Evolutionary conservation across 2,797 vertebrate species (phyloP), one percentile per base, ranked within the genome.

Genomic region (Sternotherus odoratus): DNA sequence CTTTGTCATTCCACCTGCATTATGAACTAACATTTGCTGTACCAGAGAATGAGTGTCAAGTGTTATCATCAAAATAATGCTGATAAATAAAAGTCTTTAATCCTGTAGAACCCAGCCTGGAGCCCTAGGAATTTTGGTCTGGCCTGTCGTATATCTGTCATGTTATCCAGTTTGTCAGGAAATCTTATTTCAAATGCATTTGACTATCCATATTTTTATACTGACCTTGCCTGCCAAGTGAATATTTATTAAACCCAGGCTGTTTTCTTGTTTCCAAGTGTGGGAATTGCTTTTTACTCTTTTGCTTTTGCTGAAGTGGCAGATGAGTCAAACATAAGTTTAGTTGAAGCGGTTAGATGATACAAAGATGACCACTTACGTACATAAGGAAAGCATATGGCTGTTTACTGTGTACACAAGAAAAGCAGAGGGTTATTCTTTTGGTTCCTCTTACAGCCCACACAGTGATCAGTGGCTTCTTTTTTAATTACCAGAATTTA

Each of bases 241-340:
- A 95, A 93, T 93, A 94, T 93, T 93, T 92, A 88, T 92, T 95
- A 78, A 92, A 87, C 93, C 95, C 93, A 94, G 93, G 88, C 94
- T 96, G 96, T 95, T 96, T 95, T 93, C 89, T 96, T 83, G 36
- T 95, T 97, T 95, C 94, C 96, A 95, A 97, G 93, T 83, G 91
- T 96, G 90, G 95, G 94, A 95, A 91, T 95, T 90, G 56, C 82
- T 88, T 86, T 94, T 77, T 7, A 87, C 90, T 90, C 91, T 91
- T 92, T 78, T 93, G 83, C 95, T 97, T 97, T 93, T 97, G 95
- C 96, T 97, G 95, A 95, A 97, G 89, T 78, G 89, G 95, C 96
- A 93, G 92, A 88, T 96, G 95, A 97, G 95, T 94, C 88, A 79
- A 21, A 86, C 91, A 43, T 43, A 95, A 91, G 49, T 85, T 94